Conservation (phyloP, 2,113 vertebrate genomes). For the Atherinomorus stipes region DNA sequence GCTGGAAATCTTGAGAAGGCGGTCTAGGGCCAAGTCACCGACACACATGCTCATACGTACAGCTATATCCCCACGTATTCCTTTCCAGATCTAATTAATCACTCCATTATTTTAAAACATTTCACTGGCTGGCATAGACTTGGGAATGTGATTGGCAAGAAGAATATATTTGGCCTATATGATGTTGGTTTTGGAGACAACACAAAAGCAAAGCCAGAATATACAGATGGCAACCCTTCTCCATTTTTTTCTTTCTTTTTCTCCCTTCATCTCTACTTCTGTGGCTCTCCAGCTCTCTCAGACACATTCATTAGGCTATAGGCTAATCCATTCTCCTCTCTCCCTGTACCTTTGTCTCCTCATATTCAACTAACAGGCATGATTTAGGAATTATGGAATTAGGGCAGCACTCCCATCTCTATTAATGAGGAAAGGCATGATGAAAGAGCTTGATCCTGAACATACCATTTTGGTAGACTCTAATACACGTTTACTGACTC, state of each 20-base stretch:
- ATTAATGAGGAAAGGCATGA: conserved; percentile 78
- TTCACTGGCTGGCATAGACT: conserved; percentile 51
- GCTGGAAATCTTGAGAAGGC: conserved; percentile 51
- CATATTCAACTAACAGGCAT: conserved; percentile 71
- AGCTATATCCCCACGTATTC: conserved; percentile 20
- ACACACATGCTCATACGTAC: conserved; percentile 30
- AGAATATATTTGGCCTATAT: conserved; percentile 58
- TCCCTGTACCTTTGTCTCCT: conserved; percentile 66
- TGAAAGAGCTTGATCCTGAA: conserved; percentile 78
- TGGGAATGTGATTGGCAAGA: conserved; percentile 55
- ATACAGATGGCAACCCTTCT: conserved; percentile 71
- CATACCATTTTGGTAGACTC: conserved; percentile 72
- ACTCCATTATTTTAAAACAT: conserved; percentile 63
- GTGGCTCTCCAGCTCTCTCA: conserved; percentile 42
- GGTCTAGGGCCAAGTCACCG: conserved; percentile 46
- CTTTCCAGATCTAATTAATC: conserved; percentile 64
- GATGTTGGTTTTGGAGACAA: conserved; percentile 69
- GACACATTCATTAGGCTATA: conserved; percentile 58
- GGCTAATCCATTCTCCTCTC: conserved; percentile 64
- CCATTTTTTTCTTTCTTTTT: conserved; percentile 18
- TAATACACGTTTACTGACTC: conserved; percentile 65
- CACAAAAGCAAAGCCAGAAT: conserved; percentile 58
- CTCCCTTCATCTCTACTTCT: conserved; percentile 42
- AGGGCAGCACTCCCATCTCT: conserved; percentile 76
- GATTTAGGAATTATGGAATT: conserved; percentile 81